phyloP scores from a whole-genome alignment of 1,140 invertebrate genomes.

The Hermetia illucens region DNA sequence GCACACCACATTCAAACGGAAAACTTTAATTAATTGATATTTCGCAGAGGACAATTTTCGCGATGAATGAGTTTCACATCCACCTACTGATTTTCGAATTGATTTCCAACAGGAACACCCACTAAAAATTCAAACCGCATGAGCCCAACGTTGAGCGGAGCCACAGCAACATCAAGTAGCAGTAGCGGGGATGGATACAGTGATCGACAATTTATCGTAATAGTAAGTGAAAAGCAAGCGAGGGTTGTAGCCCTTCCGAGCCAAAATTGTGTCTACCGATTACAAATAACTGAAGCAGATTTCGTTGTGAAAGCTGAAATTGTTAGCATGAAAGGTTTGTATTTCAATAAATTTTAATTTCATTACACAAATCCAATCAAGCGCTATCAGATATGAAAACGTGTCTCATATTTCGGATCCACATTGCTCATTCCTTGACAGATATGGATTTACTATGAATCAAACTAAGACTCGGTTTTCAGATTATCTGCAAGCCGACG shows the following conservation, averaged over 20 bases:
- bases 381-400: too few species aligned
- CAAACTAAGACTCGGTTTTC: too few species aligned
- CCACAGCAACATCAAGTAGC: conserved; percentile 12
- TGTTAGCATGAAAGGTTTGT: conserved; percentile 75
- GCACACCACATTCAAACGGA: too few species aligned
- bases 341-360: conserved; percentile 4
- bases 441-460: too few species aligned
- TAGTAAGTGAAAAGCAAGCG: conserved; percentile 90
- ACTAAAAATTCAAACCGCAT: conserved; percentile 45
- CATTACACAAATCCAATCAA: too few species aligned
- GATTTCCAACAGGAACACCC: conserved; percentile 40
- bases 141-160: conserved; percentile 52
- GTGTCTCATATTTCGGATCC: too few species aligned
- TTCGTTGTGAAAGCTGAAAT: conserved; percentile 92
- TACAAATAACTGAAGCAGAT: conserved; percentile 71
- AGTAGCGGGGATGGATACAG: conserved; percentile 8
- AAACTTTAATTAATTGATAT: too few species aligned
- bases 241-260: conserved; percentile 86
- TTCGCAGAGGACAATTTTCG: too few species aligned
- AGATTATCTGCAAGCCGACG: too few species aligned
- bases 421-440: too few species aligned
- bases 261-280: conserved; percentile 78
- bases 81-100: too few species aligned
- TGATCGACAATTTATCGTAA: conserved; percentile 84
- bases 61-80: too few species aligned